phyloP scores from a whole-genome alignment of 2,113 vertebrate species.

The Copsychus sechellarum region DNA sequence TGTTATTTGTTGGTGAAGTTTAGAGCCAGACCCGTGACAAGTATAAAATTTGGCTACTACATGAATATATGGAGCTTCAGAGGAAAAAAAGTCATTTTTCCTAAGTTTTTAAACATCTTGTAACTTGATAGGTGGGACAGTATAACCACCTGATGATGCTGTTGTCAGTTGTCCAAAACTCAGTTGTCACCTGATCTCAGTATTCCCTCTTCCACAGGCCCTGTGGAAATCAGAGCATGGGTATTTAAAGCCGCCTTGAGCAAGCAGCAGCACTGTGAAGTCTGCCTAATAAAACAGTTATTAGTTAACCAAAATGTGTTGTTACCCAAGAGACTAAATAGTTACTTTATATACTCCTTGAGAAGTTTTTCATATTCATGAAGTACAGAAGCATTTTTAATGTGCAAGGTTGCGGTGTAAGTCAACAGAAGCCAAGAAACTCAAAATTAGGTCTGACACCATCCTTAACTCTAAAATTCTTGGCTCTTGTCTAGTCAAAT shows the following conservation, averaged over 20 bases:
- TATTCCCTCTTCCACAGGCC: background rate
- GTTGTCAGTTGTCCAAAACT: background rate
- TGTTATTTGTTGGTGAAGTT: background rate
- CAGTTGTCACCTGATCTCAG: background rate
- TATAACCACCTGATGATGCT: background rate
- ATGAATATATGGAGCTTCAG: background rate
- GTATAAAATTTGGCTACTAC: background rate
- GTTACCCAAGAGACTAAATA: background rate
- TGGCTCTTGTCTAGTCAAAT: background rate
- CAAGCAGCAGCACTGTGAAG: accelerated
- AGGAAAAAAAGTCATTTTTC: background rate
- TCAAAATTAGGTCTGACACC: background rate
- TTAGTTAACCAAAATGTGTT: background rate
- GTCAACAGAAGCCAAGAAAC: conserved; percentile 22
- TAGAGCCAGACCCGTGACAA: background rate
- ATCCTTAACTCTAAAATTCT: conserved; percentile 7
- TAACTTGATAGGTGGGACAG: background rate
- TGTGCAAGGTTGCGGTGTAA: background rate
- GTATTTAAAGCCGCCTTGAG: background rate
- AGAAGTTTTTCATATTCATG: background rate
- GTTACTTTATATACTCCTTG: background rate
- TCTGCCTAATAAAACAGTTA: background rate
- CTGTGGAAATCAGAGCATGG: background rate
- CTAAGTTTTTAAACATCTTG: background rate
- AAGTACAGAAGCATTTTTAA: background rate